Base-by-base conservation (phyloP, 2,888 invertebrate genomes). In the Oxystoma pomonae region DNA sequence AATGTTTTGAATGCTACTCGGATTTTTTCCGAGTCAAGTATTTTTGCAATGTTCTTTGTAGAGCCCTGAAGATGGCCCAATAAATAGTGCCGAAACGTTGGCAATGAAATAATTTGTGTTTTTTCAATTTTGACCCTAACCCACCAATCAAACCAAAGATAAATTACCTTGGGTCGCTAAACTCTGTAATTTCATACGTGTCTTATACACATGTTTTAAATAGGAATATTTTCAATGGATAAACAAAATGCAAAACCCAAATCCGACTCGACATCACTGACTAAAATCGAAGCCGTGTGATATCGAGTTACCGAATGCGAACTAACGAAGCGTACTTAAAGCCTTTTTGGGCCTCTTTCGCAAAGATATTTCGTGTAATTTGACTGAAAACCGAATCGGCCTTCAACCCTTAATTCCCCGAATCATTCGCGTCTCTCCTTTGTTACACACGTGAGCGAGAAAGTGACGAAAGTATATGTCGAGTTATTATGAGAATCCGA, bases 311-410 rank as follows among this genome's bases (percentile, higher is more conserved):
- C 63, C 63, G 57, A 21, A 57, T 21, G 59, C 57, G 63, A 61
- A 52, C 59, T 65, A 67, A 67, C 63, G 67, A 67, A 67, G 67
- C 67, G 60, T 67, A 57, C 63, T 62, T 65, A 67, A 67, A 64
- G 35, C 35, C 65, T 64, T 57, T 67, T 65, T 59, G 64, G 65
- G 65, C 67, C 58, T 65, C 16, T 7, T 56, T 50, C 49, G 56
- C 53, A 58, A 68, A 66, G 68, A 66, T 67, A 65, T 68, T 69
- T 68, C 61, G 67, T 68, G 70, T 68, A 69, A 70, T 71, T 71
- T 70, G 68, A 65, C 68, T 70, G 65, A 66, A 67, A 69, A 70
- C 69, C 67, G 70, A 70, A 68, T 71, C 68, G 61, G 60, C 64
- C 65, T 49, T 12, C 12, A 35, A 35, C 35, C 35, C 35, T 35